phyloP scores from a whole-genome alignment of 1,140 invertebrate genomes.

The Monochamus saltuarius region DNA sequence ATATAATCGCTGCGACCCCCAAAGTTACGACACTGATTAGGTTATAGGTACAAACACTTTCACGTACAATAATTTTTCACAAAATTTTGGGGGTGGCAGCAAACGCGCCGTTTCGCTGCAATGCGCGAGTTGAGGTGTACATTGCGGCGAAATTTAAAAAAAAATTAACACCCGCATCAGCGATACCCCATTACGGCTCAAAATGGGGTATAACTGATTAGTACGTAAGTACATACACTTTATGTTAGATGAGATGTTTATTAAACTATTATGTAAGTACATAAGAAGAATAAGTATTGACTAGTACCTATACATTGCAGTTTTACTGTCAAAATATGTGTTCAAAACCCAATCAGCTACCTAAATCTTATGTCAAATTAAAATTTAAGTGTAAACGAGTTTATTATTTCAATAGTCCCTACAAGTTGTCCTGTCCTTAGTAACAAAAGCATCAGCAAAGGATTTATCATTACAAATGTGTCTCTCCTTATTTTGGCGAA shows the following conservation, averaged over 20 bases:
- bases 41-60: conserved; percentile 15
- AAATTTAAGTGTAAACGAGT: conserved; percentile 34
- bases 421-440: too few species aligned
- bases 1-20: conserved; percentile 2
- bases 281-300: conserved; percentile 39
- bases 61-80: conserved; percentile 22
- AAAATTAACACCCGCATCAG: neutral
- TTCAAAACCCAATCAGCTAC: conserved; percentile 51
- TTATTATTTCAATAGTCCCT: too few species aligned
- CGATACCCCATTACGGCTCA: conserved; percentile 44
- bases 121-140: neutral
- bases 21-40: conserved; percentile 7
- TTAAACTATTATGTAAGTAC: conserved; percentile 20
- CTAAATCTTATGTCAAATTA: conserved; percentile 51
- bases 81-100: neutral
- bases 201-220: conserved; percentile 40
- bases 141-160: conserved; percentile 2
- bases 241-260: conserved; percentile 21
- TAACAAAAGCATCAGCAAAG: too few species aligned
- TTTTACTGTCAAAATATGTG: conserved; percentile 50
- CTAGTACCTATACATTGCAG: conserved; percentile 47
- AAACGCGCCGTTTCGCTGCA: neutral
- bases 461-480: too few species aligned
- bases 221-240: conserved; percentile 24
- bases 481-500: too few species aligned